These are phyloP conservation scores for Aphaenogaster rudis DNA, from an alignment of 1,140 invertebrate species.

Conservation along the genomic window DNA sequence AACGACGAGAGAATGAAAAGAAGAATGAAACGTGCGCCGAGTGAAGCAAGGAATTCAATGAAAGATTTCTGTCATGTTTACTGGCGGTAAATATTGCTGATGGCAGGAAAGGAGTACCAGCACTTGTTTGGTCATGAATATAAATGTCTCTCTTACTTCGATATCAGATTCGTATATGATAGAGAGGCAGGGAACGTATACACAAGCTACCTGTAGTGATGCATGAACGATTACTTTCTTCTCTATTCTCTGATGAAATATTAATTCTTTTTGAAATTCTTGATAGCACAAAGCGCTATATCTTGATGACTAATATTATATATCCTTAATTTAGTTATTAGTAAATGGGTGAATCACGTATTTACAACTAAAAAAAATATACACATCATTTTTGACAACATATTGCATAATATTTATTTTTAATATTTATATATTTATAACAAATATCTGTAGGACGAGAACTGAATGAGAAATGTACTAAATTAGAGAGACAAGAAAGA, in stretches of 20 bases:
- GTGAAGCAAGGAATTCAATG: slow-evolving; percentile 45
- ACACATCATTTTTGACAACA: not conserved
- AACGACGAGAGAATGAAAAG: slow-evolving; percentile 14
- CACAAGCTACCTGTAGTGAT: slow-evolving; percentile 8
- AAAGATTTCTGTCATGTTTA: slow-evolving; percentile 77
- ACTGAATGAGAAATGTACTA: not conserved
- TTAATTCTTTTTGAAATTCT: slow-evolving; percentile 15
- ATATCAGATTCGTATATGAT: slow-evolving; percentile 40
- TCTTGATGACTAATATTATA: not conserved
- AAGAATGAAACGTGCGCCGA: slow-evolving; percentile 41
- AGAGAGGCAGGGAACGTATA: not conserved
- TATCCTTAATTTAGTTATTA: not conserved
- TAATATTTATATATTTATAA: slow-evolving; percentile 6
- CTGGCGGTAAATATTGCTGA: slow-evolving; percentile 74
- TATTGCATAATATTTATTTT: not conserved
- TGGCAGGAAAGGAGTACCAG: slow-evolving; percentile 46
- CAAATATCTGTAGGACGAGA: not conserved
- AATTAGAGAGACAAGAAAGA: not conserved
- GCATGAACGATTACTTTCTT: slow-evolving; percentile 13
- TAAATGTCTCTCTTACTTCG: slow-evolving; percentile 70
- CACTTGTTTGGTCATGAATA: slow-evolving; percentile 75
- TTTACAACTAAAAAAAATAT: not conserved
- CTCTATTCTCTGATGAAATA: slow-evolving; percentile 3
- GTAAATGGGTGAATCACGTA: not conserved
- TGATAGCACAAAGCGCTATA: not conserved